Percentiles rank a stretch among this genome's conserved stretches.
phyloP scores from a whole-genome alignment of 2,113 vertebrate species.

The Pangasianodon hypophthalmus region DNA sequence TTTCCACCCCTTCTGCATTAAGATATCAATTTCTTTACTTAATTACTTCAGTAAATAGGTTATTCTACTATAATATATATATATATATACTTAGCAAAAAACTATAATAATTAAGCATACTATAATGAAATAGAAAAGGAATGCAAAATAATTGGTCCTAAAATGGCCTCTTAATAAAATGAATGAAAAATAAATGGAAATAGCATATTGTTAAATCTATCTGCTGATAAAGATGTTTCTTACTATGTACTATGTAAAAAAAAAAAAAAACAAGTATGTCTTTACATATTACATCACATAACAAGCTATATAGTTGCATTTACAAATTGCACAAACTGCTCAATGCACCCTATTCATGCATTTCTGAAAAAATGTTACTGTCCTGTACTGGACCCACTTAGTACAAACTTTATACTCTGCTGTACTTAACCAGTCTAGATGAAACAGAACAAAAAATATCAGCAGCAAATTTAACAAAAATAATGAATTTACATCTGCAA shows the following conservation, averaged over 20 bases:
- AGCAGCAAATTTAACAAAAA: constrained; percentile 34
- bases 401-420: constrained; percentile 12
- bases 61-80: constrained; percentile 3
- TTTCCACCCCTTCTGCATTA: neutral
- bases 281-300: constrained; percentile 39
- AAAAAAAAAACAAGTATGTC: constrained; percentile 23
- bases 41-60: constrained; percentile 24
- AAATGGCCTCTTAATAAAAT: constrained; percentile 35
- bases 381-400: constrained; percentile 6
- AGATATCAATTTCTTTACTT: neutral
- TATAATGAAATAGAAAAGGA: constrained; percentile 1
- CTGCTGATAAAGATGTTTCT: neutral
- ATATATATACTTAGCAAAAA: neutral
- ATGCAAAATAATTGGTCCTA: constrained; percentile 8
- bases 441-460: constrained; percentile 4
- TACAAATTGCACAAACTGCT: constrained; percentile 47
- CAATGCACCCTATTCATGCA: constrained; percentile 46
- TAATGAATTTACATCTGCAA: constrained; percentile 33
- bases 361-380: constrained; percentile 36
- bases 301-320: constrained; percentile 44
- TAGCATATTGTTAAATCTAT: constrained; percentile 23
- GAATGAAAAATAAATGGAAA: constrained; percentile 16
- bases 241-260: constrained; percentile 3
- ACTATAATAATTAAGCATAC: constrained; percentile 8
- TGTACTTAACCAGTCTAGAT: neutral